Percentiles rank a stretch among this genome's conserved stretches.
phyloP scores from a whole-genome alignment of 2,797 vertebrate genomes.

The Chelmon rostratus region DNA sequence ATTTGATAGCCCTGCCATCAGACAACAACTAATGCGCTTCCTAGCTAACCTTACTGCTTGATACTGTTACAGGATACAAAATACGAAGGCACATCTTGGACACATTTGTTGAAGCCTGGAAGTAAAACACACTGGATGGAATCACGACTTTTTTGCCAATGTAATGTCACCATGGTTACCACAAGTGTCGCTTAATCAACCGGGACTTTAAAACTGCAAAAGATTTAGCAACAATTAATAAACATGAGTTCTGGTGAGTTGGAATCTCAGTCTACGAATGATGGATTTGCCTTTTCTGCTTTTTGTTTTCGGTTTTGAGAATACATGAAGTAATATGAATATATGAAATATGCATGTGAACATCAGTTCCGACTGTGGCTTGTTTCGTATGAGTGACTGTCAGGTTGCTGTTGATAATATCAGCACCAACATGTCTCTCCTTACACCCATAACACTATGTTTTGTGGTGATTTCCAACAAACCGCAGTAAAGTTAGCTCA shows the following conservation, averaged over 20 bases:
- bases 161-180: neutral
- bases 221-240: neutral
- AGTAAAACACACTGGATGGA: too few species aligned
- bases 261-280: neutral
- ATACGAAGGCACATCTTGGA: too few species aligned
- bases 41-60: too few species aligned
- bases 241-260: neutral
- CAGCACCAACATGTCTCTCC: neutral
- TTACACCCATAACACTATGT: neutral
- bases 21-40: too few species aligned
- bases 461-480: constrained; percentile 33
- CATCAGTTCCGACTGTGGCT: constrained; percentile 1
- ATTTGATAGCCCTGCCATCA: too few species aligned
- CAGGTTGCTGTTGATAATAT: neutral
- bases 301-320: neutral
- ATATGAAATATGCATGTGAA: constrained; percentile 27
- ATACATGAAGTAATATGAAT: constrained; percentile 27
- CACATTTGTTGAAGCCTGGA: too few species aligned
- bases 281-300: constrained; percentile 5
- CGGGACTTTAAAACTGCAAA: neutral
- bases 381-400: constrained; percentile 21
- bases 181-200: neutral
- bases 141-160: neutral
- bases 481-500: neutral
- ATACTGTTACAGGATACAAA: too few species aligned